Evolutionary conservation across 2,888 invertebrate genomes (phyloP).

Genomic region (Phengaris arion): DNA sequence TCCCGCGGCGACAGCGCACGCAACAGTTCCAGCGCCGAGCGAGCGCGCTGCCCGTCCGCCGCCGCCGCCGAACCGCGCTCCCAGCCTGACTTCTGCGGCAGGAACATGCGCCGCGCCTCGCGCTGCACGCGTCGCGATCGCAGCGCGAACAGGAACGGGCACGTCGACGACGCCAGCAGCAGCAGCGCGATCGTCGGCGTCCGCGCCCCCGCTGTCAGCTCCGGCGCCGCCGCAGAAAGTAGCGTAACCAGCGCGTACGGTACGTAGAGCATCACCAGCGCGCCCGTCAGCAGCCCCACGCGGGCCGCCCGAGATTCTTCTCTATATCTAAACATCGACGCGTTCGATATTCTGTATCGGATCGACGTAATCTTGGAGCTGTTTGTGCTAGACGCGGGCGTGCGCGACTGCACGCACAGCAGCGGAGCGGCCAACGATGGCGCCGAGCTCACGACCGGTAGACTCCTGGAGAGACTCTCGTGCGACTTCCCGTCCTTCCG

Average conservation of each 20-base stretch:
- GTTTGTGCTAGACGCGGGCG: constrained; percentile 68
- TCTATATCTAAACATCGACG: constrained; percentile 89
- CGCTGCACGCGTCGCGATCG: constrained; percentile 83
- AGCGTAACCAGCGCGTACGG: constrained; percentile 78
- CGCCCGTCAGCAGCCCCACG: constrained; percentile 82
- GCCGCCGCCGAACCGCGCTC: constrained; percentile 76
- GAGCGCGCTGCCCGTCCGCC: constrained; percentile 73
- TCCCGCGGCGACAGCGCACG: constrained; percentile 67
- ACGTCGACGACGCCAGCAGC: constrained; percentile 82
- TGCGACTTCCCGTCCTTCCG: constrained; percentile 67
- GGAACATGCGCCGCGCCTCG: constrained; percentile 64
- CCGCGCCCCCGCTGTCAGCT: constrained; percentile 68
- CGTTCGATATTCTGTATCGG: constrained; percentile 89
- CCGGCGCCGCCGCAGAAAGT: constrained; percentile 71
- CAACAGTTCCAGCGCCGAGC: constrained; percentile 66
- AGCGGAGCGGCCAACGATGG: constrained; percentile 70
- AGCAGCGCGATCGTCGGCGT: constrained; percentile 77
- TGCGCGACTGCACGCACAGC: constrained; percentile 56
- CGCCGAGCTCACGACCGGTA: constrained; percentile 75
- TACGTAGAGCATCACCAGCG: constrained; percentile 86
- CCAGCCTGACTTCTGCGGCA: constrained; percentile 61
- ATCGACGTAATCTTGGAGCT: constrained; percentile 86
- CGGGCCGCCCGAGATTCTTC: constrained; percentile 94
- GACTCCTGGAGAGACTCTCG: constrained; percentile 62
- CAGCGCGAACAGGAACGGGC: constrained; percentile 88